Percentiles rank a stretch among this genome's conserved stretches.
phyloP scores from a whole-genome alignment of 2,888 invertebrate genomes.

The Terebella lapidaria region DNA sequence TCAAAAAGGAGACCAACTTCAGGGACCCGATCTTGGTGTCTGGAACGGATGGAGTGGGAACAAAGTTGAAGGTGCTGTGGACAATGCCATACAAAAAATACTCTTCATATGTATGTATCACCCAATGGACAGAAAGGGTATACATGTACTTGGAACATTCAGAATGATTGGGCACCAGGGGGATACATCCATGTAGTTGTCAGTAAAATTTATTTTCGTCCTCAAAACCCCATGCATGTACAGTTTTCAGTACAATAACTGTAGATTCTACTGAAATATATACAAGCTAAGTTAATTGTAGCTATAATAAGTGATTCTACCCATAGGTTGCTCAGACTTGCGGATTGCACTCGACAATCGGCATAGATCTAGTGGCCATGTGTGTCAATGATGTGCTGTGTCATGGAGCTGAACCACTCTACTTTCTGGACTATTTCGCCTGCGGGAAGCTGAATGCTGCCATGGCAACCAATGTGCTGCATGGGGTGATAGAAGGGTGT shows the following conservation, averaged over 20 bases:
- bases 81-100: not conserved
- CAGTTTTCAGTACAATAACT: too few relatives aligned
- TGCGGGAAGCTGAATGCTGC: constrained; percentile 79
- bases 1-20: constrained; percentile 12
- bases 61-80: constrained; percentile 85
- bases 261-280: too few relatives aligned
- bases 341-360: constrained; percentile 83
- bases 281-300: too few relatives aligned
- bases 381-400: constrained; percentile 95
- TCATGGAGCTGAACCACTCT: constrained; percentile 91
- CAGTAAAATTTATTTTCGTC: too few relatives aligned
- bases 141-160: too few relatives aligned
- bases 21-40: constrained; percentile 75
- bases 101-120: too few relatives aligned
- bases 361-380: constrained; percentile 95
- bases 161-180: too few relatives aligned
- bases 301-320: too few relatives aligned
- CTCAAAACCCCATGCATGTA: too few relatives aligned
- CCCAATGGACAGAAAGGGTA: too few relatives aligned
- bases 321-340: too few relatives aligned
- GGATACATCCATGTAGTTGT: too few relatives aligned
- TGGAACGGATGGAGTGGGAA: constrained; percentile 94
- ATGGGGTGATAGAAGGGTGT: constrained; percentile 86
- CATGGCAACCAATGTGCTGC: constrained; percentile 72
- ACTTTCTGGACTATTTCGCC: constrained; percentile 95